Evolutionary conservation across 2,797 vertebrate species (phyloP).

Genomic region (Corythornis leucogaster): DNA sequence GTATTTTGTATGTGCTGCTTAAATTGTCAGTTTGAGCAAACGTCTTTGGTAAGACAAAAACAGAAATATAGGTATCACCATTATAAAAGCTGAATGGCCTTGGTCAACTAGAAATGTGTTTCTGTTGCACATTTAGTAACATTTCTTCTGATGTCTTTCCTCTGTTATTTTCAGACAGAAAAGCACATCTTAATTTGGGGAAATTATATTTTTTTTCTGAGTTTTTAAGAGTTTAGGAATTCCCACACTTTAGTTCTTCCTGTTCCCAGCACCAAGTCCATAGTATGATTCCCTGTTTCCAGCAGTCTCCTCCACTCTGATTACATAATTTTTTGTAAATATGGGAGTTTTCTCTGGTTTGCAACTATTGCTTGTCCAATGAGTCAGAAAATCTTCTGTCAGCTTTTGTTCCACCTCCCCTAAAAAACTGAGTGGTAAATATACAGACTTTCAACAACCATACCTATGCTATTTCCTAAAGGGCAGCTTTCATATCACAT

Average conservation of each 20-base stretch:
- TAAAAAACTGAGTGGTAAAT: not conserved
- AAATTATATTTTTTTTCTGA: not conserved
- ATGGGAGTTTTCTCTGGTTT: not conserved
- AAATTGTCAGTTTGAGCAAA: constrained; percentile 4
- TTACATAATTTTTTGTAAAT: not conserved
- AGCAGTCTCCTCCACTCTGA: not conserved
- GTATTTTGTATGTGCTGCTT: constrained; percentile 11
- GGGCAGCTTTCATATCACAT: not conserved
- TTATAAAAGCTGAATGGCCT: not conserved
- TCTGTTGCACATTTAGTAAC: not conserved
- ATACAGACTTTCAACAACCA: not conserved
- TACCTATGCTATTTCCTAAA: not conserved
- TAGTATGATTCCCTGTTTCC: not conserved
- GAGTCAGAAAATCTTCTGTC: not conserved
- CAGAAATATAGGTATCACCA: not conserved
- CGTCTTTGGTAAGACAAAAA: not conserved
- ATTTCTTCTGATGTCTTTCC: not conserved
- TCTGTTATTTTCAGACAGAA: not conserved
- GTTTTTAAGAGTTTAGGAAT: not conserved
- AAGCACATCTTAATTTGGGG: not conserved
- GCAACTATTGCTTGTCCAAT: not conserved
- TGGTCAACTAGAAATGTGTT: not conserved
- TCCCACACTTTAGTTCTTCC: not conserved
- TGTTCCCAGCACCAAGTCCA: not conserved
- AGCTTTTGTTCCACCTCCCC: not conserved